A percentile compares a stretch with the other conserved stretches of the same genome.
These are phyloP conservation scores for Cladorhizidae sp. DNA, from an alignment of 37 sponge, comb jelly and placozoan species.

Conservation along the genomic window DNA sequence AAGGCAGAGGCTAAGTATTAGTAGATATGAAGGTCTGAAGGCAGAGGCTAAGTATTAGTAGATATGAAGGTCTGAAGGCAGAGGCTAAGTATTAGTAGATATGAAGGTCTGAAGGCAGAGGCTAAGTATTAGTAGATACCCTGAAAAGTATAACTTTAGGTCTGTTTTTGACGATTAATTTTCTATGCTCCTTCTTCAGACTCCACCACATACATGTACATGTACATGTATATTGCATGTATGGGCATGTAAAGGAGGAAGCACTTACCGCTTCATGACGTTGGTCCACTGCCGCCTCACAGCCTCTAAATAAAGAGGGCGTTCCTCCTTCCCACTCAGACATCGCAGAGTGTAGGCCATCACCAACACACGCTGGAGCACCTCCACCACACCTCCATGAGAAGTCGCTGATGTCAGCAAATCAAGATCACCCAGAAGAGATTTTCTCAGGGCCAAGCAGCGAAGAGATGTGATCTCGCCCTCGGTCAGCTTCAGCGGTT, in stretches of 20 bases:
- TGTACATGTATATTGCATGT: neutral
- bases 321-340: neutral
- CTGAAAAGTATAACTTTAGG: too few relatives aligned
- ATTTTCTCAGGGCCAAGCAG: neutral
- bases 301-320: neutral
- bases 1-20: too few relatives aligned
- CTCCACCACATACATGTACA: neutral
- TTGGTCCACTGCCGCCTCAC: neutral
- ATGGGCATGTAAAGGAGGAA: too few relatives aligned
- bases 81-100: too few relatives aligned
- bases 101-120: too few relatives aligned
- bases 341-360: neutral
- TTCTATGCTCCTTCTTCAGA: neutral
- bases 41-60: too few relatives aligned
- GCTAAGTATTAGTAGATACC: too few relatives aligned
- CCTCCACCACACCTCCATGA: neutral
- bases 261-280: neutral
- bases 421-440: neutral
- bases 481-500: neutral
- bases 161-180: too few relatives aligned
- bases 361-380: slow-evolving; percentile 1
- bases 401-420: neutral
- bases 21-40: too few relatives aligned
- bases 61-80: too few relatives aligned
- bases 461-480: neutral